Conservation (phyloP, 2,113 vertebrate species). For the Ameiurus melas region DNA sequence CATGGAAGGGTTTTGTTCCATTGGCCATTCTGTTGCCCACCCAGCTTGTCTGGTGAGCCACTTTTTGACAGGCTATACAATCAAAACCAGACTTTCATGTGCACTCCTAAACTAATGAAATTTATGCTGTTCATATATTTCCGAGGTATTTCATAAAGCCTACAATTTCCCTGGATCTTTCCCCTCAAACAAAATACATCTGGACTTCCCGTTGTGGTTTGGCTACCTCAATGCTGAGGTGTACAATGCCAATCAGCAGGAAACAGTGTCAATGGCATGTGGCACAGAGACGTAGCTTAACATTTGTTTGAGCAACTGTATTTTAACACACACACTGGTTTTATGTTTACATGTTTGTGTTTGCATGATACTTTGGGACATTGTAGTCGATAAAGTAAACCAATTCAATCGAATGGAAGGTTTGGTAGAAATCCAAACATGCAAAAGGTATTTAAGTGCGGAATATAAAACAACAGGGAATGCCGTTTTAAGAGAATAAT, state of each 20-base stretch:
- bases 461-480: background rate
- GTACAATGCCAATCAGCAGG: conserved; percentile 1
- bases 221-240: background rate
- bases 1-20: conserved; percentile 30
- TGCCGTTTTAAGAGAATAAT: background rate
- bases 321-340: background rate
- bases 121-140: conserved; percentile 28
- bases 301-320: background rate
- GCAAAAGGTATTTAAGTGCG: background rate
- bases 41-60: conserved; percentile 36
- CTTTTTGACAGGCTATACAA: conserved; percentile 27
- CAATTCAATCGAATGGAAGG: background rate
- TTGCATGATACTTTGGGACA: background rate
- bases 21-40: conserved; percentile 21
- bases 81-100: conserved; percentile 45
- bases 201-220: conserved; percentile 31
- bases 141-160: conserved; percentile 40
- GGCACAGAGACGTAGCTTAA: background rate
- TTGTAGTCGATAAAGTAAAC: background rate
- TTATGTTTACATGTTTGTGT: background rate
- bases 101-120: conserved; percentile 38
- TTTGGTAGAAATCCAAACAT: background rate
- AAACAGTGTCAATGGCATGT: conserved; percentile 17
- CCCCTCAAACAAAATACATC: conserved; percentile 24
- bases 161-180: conserved; percentile 32